These are phyloP conservation scores for Sebastes schlegelii DNA, from an alignment of 2,113 vertebrate genomes.

Conservation along the genomic window DNA sequence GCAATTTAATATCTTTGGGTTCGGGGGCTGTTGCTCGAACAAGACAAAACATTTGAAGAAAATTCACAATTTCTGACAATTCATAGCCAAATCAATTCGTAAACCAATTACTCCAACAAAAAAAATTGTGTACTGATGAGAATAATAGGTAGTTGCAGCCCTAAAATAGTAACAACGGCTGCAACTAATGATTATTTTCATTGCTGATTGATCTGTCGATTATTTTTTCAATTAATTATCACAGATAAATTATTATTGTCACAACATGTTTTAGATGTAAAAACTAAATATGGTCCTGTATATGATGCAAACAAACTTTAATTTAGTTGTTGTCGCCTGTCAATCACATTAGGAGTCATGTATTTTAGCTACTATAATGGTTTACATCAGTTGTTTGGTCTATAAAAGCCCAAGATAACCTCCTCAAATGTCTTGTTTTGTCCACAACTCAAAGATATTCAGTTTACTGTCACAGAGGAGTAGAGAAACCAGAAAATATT, in stretches of 20 bases:
- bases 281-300: neutral
- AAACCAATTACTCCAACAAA: neutral
- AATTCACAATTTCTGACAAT: neutral
- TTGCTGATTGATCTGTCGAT: no score
- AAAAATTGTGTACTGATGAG: neutral
- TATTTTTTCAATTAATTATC: no score
- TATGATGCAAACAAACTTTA: neutral
- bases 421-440: no score
- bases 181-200: no score
- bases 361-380: neutral
- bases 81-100: neutral
- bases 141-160: neutral
- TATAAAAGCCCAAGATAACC: no score
- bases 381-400: neutral
- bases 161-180: neutral
- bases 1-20: neutral
- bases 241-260: neutral
- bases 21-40: no score
- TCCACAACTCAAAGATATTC: no score
- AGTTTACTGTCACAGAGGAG: no score
- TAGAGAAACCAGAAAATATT: no score
- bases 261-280: neutral
- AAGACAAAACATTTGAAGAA: neutral
- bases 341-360: neutral
- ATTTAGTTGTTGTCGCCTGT: neutral